These are phyloP conservation scores for Eupithecia inturbata DNA, from an alignment of 2,888 invertebrate species.

Conservation along the genomic window DNA sequence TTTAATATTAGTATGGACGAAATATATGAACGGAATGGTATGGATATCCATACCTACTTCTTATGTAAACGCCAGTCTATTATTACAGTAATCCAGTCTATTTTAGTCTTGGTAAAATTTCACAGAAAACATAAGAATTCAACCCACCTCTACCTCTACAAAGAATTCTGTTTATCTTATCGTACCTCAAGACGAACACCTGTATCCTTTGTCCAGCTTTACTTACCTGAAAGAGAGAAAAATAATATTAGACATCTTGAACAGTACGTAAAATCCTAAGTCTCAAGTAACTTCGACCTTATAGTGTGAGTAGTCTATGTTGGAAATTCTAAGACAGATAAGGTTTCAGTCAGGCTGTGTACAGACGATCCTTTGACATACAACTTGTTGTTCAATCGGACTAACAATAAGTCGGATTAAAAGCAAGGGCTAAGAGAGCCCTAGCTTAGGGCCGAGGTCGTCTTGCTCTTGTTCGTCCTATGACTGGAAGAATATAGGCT, in stretches of 20 bases:
- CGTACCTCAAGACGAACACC: not conserved
- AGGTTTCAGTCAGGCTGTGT: constrained; percentile 17
- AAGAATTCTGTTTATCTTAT: not conserved
- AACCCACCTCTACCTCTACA: not conserved
- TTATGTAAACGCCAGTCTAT: not conserved
- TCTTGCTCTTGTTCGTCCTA: too few relatives aligned
- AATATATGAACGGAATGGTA: too few relatives aligned
- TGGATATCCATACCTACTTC: not conserved
- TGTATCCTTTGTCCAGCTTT: not conserved
- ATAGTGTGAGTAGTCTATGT: not conserved
- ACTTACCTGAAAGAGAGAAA: constrained; percentile 33
- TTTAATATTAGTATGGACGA: too few relatives aligned
- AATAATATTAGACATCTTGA: constrained; percentile 16
- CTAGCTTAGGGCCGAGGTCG: too few relatives aligned
- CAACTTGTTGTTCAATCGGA: not conserved
- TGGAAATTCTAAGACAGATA: constrained; percentile 12
- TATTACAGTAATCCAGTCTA: not conserved
- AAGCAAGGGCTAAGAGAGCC: too few relatives aligned
- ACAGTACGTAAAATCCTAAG: constrained; percentile 16
- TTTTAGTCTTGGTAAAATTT: not conserved
- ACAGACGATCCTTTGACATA: constrained; percentile 10
- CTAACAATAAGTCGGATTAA: too few relatives aligned
- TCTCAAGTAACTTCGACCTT: constrained; percentile 8
- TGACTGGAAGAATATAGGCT: too few relatives aligned
- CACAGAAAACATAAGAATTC: not conserved